Base-by-base conservation (phyloP, 2,113 vertebrate genomes). In the Neolamprologus kungweensis region DNA sequence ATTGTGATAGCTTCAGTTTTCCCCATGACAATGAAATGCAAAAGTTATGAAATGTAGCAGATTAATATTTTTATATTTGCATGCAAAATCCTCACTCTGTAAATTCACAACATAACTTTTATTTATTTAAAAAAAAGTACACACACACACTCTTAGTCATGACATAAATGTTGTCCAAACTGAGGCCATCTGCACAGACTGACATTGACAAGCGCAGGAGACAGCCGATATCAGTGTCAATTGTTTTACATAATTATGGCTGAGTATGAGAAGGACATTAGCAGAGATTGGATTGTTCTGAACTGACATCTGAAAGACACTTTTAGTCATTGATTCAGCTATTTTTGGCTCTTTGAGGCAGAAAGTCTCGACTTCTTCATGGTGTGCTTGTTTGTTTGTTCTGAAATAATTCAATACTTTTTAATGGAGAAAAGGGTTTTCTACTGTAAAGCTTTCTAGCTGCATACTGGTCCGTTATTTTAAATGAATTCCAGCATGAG, bases 201-300 rank as follows among this genome's bases (percentile, higher is more conserved):
- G 68, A 45, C 40, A 73, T 3, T 73, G 68, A 45, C 21, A 17
- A 17, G 68, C 1, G 3, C 68, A 75, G 40, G 40, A 75, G 21
- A 26, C 40, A 5, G 68, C 23, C 40, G 0, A 47, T 47, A 3
- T 47, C 68, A 28, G 2, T 28, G 40, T 75, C 68, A 73, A 28
- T 47, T 73, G 21, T 73, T 73, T 75, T 75, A 75, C 6, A 75
- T 47, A 75, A 75, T 50, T 75, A 50, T 50, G 26, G 71, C 16
- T 1, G 42, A 28, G 42, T 50, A 75, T 50, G 6, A 75, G 26
- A 75, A 75, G 3, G 23, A 50, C 71, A 75, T 75, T 47, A 47
- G 68, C 23, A 5, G 40, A 7, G 14, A 75, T 75, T 50, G 42
- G 9, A 31, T 50, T 75, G 42, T 50, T 50, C 71, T 75, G 23